phyloP scores from a whole-genome alignment of 2,797 vertebrate species.

The Peromyscus melanophrys region DNA sequence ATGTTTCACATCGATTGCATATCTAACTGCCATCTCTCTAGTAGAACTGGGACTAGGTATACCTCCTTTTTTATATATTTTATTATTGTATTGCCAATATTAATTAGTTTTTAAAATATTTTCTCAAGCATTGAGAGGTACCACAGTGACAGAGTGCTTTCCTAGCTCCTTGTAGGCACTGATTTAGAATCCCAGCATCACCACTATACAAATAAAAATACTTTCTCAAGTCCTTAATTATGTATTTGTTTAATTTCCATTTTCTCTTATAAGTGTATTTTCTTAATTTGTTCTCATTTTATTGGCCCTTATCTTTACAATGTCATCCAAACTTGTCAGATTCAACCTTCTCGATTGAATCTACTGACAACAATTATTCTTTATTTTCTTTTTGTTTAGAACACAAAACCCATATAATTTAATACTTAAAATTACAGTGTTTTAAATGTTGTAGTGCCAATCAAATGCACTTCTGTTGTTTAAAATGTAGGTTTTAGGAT shows the following conservation, averaged over 20 bases:
- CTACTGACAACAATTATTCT: neutral
- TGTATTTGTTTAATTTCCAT: neutral
- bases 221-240: neutral
- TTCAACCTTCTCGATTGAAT: neutral
- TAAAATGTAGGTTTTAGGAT: conserved; percentile 19
- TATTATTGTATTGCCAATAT: neutral
- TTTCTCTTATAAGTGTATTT: neutral
- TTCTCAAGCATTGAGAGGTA: neutral
- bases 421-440: conserved; percentile 10
- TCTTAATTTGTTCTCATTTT: neutral
- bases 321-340: neutral
- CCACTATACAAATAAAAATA: neutral
- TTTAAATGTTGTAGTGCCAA: conserved; percentile 8
- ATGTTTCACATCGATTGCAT: neutral
- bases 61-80: neutral
- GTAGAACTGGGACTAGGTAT: neutral
- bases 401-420: neutral
- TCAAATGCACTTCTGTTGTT: neutral
- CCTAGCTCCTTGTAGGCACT: neutral
- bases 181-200: neutral
- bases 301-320: neutral
- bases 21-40: neutral
- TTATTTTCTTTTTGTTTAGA: conserved; percentile 54
- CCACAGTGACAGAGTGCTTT: neutral
- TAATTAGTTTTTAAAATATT: neutral